Conservation (phyloP, 1,140 invertebrate genomes). For the Listronotus oregonensis region DNA sequence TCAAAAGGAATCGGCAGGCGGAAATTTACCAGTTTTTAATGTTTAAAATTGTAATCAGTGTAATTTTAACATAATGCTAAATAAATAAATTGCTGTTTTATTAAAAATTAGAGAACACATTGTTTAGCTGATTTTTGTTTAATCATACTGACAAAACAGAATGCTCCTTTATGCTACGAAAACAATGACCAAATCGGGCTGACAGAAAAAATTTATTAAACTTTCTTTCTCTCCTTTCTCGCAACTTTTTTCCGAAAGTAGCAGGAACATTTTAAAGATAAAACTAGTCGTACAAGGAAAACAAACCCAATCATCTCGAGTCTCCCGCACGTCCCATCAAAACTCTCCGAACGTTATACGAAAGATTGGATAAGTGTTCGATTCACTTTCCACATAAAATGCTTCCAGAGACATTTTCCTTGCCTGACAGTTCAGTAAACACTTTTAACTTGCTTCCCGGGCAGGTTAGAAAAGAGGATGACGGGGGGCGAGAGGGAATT, state of each 20-base stretch:
- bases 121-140: too few relatives aligned
- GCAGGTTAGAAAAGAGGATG: conserved; percentile 1
- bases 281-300: conserved; percentile 20
- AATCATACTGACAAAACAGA: too few relatives aligned
- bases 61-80: too few relatives aligned
- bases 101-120: too few relatives aligned
- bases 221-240: neutral
- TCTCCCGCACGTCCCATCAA: conserved; percentile 16
- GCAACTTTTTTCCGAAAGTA: neutral
- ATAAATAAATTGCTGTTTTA: too few relatives aligned
- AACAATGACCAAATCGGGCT: too few relatives aligned
- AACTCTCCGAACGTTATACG: conserved; percentile 17
- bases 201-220: too few relatives aligned
- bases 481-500: neutral
- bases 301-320: conserved; percentile 40
- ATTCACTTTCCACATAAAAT: conserved; percentile 48
- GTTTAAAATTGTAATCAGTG: too few relatives aligned
- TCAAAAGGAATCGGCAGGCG: too few relatives aligned
- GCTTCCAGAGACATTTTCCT: conserved; percentile 53
- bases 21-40: too few relatives aligned
- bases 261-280: conserved; percentile 14
- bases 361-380: conserved; percentile 47
- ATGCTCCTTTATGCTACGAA: too few relatives aligned
- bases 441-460: conserved; percentile 45
- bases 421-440: conserved; percentile 55